Evolutionary conservation across 2,113 vertebrate genomes (phyloP).

Genomic region (Aspidoscelis tigris): DNA sequence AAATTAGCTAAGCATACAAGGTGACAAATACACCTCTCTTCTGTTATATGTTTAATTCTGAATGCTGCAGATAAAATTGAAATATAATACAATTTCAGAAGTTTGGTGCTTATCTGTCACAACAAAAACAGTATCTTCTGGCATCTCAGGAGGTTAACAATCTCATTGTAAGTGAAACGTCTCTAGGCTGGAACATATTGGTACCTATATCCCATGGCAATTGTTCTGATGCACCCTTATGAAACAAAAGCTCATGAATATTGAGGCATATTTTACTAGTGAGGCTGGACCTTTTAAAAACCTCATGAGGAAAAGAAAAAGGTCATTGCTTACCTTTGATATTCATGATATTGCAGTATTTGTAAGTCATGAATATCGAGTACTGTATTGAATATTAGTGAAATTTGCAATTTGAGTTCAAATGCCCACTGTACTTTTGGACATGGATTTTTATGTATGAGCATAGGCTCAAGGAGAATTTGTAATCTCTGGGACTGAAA

Average conservation of each 20-base stretch:
- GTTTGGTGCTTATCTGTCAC: neutral
- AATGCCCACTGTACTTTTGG: too few relatives aligned
- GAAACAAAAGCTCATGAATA: too few relatives aligned
- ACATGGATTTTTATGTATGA: too few relatives aligned
- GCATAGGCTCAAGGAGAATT: neutral
- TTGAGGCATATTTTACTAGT: too few relatives aligned
- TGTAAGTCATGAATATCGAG: too few relatives aligned
- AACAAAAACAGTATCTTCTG: neutral
- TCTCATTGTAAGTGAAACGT: neutral
- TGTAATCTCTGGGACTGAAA: neutral
- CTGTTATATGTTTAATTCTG: conserved; percentile 22
- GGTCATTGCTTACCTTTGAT: too few relatives aligned
- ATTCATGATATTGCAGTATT: too few relatives aligned
- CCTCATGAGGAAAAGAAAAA: too few relatives aligned
- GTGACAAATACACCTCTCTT: neutral
- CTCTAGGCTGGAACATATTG: neutral
- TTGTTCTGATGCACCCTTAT: too few relatives aligned
- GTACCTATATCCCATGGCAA: neutral
- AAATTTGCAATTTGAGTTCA: too few relatives aligned
- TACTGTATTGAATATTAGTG: too few relatives aligned
- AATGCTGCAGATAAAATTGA: conserved; percentile 2
- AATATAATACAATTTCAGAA: neutral
- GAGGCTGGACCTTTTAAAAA: too few relatives aligned
- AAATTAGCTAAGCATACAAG: conserved; percentile 5
- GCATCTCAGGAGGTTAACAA: neutral